These are phyloP conservation scores for Venustoraphidia nigricollis DNA, from an alignment of 2,888 invertebrate species.

Conservation along the genomic window DNA sequence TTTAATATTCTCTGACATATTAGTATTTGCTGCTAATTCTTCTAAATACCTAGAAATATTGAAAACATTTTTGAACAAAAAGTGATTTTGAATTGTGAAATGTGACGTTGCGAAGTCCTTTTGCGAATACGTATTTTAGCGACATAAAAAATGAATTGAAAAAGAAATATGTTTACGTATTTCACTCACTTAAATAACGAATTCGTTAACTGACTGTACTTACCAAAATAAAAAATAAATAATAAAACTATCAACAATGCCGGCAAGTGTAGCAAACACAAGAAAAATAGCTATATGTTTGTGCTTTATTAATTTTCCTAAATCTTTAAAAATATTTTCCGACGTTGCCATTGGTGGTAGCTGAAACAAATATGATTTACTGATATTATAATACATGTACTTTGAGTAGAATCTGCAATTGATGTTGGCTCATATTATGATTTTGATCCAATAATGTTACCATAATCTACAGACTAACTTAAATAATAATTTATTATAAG, in stretches of 20 bases:
- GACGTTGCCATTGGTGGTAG: conserved; percentile 53
- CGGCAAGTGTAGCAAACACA: conserved; percentile 56
- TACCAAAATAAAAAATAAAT: conserved; percentile 72
- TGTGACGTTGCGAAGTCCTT: no score
- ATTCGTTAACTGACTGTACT: conserved; percentile 16
- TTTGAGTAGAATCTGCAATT: no score
- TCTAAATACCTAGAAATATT: conserved; percentile 49
- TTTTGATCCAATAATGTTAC: no score
- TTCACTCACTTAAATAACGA: background rate
- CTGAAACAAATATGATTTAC: conserved; percentile 27
- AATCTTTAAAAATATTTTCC: conserved; percentile 49
- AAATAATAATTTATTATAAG: no score
- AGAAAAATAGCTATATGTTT: conserved; percentile 53
- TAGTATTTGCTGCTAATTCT: conserved; percentile 49
- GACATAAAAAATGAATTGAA: no score
- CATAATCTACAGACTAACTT: no score
- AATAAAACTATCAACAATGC: conserved; percentile 64
- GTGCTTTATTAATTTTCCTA: conserved; percentile 42
- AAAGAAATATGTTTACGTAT: no score
- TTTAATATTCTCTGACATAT: conserved; percentile 49
- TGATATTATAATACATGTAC: no score
- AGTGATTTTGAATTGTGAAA: no score
- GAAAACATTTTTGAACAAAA: no score
- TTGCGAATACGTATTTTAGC: no score
- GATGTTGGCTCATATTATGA: no score